These are phyloP conservation scores for Heliconius himera DNA, from an alignment of 1,140 invertebrate genomes.

Conservation along the genomic window DNA sequence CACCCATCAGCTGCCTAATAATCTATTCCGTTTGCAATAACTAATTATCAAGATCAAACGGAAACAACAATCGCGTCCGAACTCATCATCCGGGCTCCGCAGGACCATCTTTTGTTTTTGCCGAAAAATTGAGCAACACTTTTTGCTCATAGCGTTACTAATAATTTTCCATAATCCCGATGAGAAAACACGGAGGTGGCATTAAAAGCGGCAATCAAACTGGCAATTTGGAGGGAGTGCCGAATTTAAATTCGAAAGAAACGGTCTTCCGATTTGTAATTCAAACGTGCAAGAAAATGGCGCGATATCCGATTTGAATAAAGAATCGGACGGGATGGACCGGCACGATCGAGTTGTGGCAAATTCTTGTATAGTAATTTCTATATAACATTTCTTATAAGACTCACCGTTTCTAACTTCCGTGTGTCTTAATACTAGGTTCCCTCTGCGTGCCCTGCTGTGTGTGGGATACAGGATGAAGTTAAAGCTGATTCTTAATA, in stretches of 20 bases:
- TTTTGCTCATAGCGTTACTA: constrained; percentile 47
- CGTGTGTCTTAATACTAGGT: no score
- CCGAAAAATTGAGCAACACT: constrained; percentile 44
- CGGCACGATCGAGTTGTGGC: constrained; percentile 33
- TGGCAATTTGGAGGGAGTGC: constrained; percentile 69
- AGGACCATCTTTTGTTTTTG: constrained; percentile 54
- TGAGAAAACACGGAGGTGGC: constrained; percentile 60
- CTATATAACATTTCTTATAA: constrained; percentile 14
- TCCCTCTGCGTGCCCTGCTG: no score
- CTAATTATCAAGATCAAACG: constrained; percentile 75
- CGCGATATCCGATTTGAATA: constrained; percentile 75
- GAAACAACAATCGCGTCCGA: constrained; percentile 62
- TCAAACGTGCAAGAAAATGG: constrained; percentile 76
- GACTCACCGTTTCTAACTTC: no score
- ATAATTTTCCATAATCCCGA: constrained; percentile 65
- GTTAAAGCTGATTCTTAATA: neutral
- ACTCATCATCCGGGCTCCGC: constrained; percentile 46
- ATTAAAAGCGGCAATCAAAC: constrained; percentile 73
- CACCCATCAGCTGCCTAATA: constrained; percentile 57
- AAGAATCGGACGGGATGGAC: constrained; percentile 53
- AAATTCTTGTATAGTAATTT: constrained; percentile 31
- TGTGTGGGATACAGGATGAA: no score
- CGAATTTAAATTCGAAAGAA: constrained; percentile 72
- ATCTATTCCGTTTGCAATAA: constrained; percentile 71
- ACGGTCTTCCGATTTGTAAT: constrained; percentile 76